Percentiles rank a stretch among this genome's conserved stretches.
Conservation (phyloP, 2,888 invertebrate genomes). For the Adineta ricciae region DNA sequence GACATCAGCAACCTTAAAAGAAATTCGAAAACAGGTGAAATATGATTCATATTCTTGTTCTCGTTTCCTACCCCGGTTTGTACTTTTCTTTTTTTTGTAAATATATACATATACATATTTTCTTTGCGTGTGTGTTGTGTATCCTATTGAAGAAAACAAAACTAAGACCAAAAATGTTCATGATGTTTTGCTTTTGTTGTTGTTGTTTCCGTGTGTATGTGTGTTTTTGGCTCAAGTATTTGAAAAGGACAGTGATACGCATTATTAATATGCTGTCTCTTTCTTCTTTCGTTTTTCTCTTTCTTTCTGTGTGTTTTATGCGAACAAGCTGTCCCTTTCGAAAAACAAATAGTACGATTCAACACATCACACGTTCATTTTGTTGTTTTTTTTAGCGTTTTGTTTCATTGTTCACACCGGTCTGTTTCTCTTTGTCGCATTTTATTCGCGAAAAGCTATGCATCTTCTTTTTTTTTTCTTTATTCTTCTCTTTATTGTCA, state of each 20-base stretch:
- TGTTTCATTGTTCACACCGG: conserved; percentile 9
- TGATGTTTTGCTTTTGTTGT: neutral
- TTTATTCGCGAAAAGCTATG: conserved; percentile 1
- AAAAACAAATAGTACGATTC: neutral
- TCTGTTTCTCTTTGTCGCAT: neutral
- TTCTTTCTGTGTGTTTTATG: neutral
- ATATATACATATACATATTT: neutral
- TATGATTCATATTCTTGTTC: neutral
- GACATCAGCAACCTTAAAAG: neutral
- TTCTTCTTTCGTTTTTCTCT: neutral
- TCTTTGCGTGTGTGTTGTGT: neutral
- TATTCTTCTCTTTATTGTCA: no score
- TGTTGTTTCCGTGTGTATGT: neutral
- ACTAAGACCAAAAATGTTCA: conserved; percentile 1
- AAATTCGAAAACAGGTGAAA: neutral
- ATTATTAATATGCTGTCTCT: neutral
- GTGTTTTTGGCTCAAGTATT: conserved; percentile 1
- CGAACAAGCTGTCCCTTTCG: neutral
- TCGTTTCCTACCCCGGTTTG: neutral
- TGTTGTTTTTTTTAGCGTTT: conserved; percentile 10
- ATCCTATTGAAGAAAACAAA: neutral
- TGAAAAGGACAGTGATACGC: neutral
- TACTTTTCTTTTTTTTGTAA: neutral
- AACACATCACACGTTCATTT: neutral
- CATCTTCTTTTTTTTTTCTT: neutral